Base-by-base conservation (phyloP, 2,888 invertebrate genomes). In the Agrilus biguttatus region DNA sequence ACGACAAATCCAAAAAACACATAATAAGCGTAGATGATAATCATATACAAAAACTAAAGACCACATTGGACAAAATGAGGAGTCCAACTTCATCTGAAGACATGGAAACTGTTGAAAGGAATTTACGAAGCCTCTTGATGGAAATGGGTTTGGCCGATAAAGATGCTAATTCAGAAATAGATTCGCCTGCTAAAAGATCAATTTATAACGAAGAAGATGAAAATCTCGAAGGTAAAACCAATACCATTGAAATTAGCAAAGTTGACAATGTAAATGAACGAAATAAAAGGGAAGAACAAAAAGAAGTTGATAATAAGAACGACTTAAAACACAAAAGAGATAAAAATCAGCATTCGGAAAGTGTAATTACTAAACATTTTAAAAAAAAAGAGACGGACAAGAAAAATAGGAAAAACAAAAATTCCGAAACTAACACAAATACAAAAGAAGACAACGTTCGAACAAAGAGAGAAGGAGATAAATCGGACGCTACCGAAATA, bases 21-120 rank as follows among this genome's bases (percentile, higher is more conserved):
- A 17, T 21, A 13, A 13, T 28, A 8, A 13, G 33, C 8, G 42
- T 45, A 40, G 42, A 41, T 4, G 34, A 47, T 8, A 41, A 43
- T 14, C 28, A 47, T 35, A 43, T 47, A 13, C 35, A 37, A 2
- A 39, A 45, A 36, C 40, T 47, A 10, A 44, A 44, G n/a, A 14
- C 40, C 2, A 41, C 45, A 6, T 34, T 47, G 33, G 36, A 37
- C 23, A 33, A 39, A 36, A 45, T 47, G 13, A 37, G 44, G 44
- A 44, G 44, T 33, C 40, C 40, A 13, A 45, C 34, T 14, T 34
- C 45, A 2, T 35, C 40, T 3, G 48, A 49, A 14, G 51, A 50
- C n/a, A 45, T 52, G 1, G 52, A 47, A n/a, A 50, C 51, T 40
- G 51, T 56, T 32, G 55, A 56, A 39, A 49, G 53, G 12, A 53